phyloP scores from a whole-genome alignment of 2,113 vertebrate genomes.

The Hypocryptadius cinnamomeus region DNA sequence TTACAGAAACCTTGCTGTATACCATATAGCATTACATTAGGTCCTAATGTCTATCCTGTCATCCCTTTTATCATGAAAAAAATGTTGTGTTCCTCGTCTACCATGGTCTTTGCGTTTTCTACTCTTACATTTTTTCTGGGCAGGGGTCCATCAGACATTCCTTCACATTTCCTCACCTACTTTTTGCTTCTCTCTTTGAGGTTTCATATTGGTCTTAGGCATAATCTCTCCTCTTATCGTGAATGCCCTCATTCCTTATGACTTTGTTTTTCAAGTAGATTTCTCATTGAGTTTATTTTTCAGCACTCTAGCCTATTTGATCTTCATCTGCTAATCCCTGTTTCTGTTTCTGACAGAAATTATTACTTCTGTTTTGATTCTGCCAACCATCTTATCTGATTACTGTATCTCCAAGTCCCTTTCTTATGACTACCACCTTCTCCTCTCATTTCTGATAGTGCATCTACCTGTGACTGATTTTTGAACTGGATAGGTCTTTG shows the following conservation, averaged over 20 bases:
- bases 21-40: neutral
- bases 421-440: neutral
- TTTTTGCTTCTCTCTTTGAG: neutral
- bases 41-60: neutral
- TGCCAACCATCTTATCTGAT: neutral
- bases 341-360: neutral
- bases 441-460: neutral
- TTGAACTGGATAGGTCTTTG: neutral
- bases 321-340: neutral
- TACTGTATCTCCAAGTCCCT: neutral
- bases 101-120: neutral
- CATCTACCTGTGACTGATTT: neutral
- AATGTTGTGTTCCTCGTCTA: neutral
- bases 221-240: neutral
- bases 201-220: neutral
- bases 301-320: neutral
- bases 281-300: neutral
- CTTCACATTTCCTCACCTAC: neutral
- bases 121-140: neutral
- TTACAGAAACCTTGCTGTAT: neutral
- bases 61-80: neutral
- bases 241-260: neutral
- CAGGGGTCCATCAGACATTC: neutral
- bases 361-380: neutral
- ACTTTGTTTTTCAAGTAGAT: neutral